These are phyloP conservation scores for Stictocephala bisonia DNA, from an alignment of 2,888 invertebrate genomes.

Conservation along the genomic window DNA sequence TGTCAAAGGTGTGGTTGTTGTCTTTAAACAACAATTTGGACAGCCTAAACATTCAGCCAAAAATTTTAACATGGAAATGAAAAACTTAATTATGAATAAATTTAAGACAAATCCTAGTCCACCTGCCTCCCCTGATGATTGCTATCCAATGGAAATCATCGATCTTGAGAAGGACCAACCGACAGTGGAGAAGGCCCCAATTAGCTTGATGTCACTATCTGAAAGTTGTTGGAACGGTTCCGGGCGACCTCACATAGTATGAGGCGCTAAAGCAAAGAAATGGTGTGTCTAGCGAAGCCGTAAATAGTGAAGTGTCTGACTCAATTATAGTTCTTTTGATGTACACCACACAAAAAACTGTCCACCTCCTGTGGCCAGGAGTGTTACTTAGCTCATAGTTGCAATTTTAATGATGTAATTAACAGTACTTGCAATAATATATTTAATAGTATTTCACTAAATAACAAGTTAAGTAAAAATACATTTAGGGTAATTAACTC, in stretches of 20 bases:
- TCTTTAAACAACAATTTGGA: not conserved
- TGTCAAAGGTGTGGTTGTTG: not conserved
- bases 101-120: not conserved
- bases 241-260: not conserved
- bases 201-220: not conserved
- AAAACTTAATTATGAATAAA: conserved; percentile 7
- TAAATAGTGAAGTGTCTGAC: not conserved
- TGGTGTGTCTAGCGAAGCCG: not conserved
- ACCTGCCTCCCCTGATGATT: too few relatives aligned
- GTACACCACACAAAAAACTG: not conserved
- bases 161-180: not conserved
- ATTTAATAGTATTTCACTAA: too few relatives aligned
- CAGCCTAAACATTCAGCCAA: not conserved
- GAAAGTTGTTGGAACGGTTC: too few relatives aligned
- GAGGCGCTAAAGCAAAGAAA: not conserved
- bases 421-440: not conserved
- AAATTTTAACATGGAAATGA: conserved; percentile 27
- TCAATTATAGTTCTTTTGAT: not conserved
- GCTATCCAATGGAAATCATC: not conserved
- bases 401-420: not conserved
- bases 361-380: not conserved
- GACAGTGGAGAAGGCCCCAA: not conserved
- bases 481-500: too few relatives aligned
- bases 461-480: too few relatives aligned
- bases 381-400: not conserved